Conservation (phyloP, 2,888 invertebrate genomes). For the Sesamia inferens region DNA sequence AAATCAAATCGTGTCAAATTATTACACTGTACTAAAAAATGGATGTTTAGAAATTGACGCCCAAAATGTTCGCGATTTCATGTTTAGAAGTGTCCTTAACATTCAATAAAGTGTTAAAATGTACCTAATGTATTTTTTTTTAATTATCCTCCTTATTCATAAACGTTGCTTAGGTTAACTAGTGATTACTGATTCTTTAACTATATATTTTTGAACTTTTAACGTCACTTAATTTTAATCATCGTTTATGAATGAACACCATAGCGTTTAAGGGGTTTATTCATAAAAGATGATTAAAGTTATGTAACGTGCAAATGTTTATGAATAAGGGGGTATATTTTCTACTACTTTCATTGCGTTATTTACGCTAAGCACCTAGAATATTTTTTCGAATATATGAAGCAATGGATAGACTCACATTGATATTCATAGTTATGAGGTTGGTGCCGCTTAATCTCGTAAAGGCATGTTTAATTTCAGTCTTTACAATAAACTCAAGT, state of each 20-base stretch:
- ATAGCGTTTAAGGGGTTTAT: no score
- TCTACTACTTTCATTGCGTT: no score
- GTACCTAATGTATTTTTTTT: constrained; percentile 56
- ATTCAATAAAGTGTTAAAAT: constrained; percentile 79
- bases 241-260: no score
- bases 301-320: no score
- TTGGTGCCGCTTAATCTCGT: constrained; percentile 1
- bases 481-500: background rate
- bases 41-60: constrained; percentile 78
- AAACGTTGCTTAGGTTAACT: no score
- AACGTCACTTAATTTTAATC: no score
- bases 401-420: no score
- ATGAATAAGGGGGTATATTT: background rate
- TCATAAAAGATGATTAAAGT: no score
- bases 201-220: no score
- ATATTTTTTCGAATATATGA: no score
- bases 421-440: background rate
- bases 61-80: constrained; percentile 80
- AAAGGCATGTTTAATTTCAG: constrained; percentile 8
- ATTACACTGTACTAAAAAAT: constrained; percentile 37
- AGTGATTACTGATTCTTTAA: no score
- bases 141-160: background rate
- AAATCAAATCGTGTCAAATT: constrained; percentile 38
- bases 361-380: no score
- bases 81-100: constrained; percentile 86